Percentiles rank a stretch among this genome's conserved stretches.
Evolutionary conservation across 2,888 invertebrate species (phyloP).

Genomic region (Orthonevra nobilis): DNA sequence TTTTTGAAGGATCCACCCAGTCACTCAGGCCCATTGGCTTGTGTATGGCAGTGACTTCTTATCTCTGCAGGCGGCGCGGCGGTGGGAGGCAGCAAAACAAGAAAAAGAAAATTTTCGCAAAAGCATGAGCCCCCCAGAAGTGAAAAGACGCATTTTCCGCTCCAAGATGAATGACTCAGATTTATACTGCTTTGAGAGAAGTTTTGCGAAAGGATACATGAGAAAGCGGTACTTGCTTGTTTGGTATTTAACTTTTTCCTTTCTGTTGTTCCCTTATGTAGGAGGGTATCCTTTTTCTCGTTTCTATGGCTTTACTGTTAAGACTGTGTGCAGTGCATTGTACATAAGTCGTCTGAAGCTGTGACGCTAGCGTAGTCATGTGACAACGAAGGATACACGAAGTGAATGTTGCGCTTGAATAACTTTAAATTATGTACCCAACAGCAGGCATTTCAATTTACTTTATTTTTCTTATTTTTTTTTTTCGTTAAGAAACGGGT

Average conservation of each 20-base stretch:
- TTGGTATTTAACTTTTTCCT: conserved; percentile 17
- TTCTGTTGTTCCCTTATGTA: too few species aligned
- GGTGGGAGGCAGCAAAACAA: conserved; percentile 14
- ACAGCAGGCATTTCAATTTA: conserved; percentile 64
- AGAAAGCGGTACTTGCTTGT: conserved; percentile 34
- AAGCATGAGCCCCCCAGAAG: conserved; percentile 21
- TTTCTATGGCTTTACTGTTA: too few species aligned
- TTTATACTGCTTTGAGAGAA: conserved; percentile 59
- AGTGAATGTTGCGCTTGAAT: conserved; percentile 63
- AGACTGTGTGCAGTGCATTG: conserved; percentile 48
- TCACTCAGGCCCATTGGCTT: background rate
- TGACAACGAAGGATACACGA: conserved; percentile 37
- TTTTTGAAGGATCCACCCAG: conserved; percentile 15
- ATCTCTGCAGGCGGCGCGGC: conserved; percentile 46
- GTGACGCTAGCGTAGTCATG: too few species aligned
- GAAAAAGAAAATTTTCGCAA: background rate
- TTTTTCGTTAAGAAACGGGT: background rate
- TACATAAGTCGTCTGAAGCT: conserved; percentile 49
- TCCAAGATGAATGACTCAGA: conserved; percentile 66
- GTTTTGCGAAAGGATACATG: conserved; percentile 40
- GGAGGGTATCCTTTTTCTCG: too few species aligned
- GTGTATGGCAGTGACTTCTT: conserved; percentile 23
- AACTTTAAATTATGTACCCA: conserved; percentile 62
- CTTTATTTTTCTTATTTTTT: conserved; percentile 34
- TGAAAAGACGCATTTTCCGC: conserved; percentile 56